phyloP scores from a whole-genome alignment of 2,797 vertebrate genomes.

The Mastacembelus armatus region DNA sequence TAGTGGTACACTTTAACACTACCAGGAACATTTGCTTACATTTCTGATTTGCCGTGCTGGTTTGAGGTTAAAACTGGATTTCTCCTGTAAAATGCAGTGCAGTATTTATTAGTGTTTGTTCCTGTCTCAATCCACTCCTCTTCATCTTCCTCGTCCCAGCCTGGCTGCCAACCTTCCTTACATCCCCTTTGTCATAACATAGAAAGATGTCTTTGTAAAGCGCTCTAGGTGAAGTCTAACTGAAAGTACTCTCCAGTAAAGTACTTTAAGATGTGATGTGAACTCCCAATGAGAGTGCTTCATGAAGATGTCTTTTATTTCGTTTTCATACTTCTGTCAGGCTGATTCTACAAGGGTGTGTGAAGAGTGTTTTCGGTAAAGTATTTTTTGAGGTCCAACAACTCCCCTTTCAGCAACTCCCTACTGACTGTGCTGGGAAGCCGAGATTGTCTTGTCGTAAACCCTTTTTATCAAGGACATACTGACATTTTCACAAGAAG shows the following conservation, averaged over 20 bases:
- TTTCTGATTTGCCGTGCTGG: background rate
- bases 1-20: background rate
- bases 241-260: conserved; percentile 39
- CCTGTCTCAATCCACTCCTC: conserved; percentile 9
- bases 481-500: conserved; percentile 57
- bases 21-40: background rate
- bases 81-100: background rate
- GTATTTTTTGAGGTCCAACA: conserved; percentile 55
- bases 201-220: conserved; percentile 41
- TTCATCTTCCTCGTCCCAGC: background rate
- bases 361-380: conserved; percentile 59
- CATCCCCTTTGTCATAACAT: conserved; percentile 21
- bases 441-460: conserved; percentile 38
- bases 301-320: conserved; percentile 50
- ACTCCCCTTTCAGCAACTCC: conserved; percentile 59
- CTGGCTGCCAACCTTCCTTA: conserved; percentile 18
- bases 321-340: conserved; percentile 58
- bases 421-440: conserved; percentile 44
- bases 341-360: conserved; percentile 41
- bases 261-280: conserved; percentile 50
- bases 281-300: conserved; percentile 47
- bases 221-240: conserved; percentile 34
- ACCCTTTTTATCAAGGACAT: conserved; percentile 60
- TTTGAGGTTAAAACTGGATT: background rate
- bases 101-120: conserved; percentile 5